phyloP scores from a whole-genome alignment of 2,113 vertebrate genomes.

The Peucedramus taeniatus region DNA sequence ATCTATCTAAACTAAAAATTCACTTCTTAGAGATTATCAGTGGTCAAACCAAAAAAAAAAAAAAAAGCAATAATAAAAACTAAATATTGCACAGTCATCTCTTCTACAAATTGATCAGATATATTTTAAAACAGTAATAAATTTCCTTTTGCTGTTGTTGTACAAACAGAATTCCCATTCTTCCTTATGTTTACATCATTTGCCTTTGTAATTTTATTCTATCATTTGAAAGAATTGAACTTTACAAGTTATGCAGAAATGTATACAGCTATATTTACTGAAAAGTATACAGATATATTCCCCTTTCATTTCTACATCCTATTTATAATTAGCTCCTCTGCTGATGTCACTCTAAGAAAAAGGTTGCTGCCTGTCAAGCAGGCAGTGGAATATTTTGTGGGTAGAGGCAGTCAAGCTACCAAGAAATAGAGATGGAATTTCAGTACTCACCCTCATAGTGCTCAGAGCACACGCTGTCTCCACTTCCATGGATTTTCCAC shows the following conservation, averaged over 20 bases:
- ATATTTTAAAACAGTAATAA: not conserved
- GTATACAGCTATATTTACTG: not conserved
- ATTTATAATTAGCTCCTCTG: not conserved
- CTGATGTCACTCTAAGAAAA: not conserved
- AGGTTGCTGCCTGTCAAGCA: not conserved
- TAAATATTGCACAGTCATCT: not conserved
- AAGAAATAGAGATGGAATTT: not conserved
- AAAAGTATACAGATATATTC: not conserved
- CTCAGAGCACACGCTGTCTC: slow-evolving; percentile 77
- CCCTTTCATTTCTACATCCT: not conserved
- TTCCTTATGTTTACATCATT: not conserved
- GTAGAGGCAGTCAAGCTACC: not conserved
- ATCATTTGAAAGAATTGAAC: not conserved
- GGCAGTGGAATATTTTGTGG: not conserved
- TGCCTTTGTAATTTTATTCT: not conserved
- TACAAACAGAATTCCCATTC: not conserved
- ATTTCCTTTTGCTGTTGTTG: not conserved
- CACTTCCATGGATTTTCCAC: slow-evolving; percentile 82
- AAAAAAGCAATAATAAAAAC: not conserved
- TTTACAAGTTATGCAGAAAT: not conserved
- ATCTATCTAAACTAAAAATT: not conserved
- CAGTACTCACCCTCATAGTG: slow-evolving; percentile 83
- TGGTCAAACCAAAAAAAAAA: not conserved
- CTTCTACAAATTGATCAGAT: not conserved
- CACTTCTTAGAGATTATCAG: not conserved